Base-by-base conservation (phyloP, 2,888 invertebrate genomes). In the Zhuqinia jingwanae region DNA sequence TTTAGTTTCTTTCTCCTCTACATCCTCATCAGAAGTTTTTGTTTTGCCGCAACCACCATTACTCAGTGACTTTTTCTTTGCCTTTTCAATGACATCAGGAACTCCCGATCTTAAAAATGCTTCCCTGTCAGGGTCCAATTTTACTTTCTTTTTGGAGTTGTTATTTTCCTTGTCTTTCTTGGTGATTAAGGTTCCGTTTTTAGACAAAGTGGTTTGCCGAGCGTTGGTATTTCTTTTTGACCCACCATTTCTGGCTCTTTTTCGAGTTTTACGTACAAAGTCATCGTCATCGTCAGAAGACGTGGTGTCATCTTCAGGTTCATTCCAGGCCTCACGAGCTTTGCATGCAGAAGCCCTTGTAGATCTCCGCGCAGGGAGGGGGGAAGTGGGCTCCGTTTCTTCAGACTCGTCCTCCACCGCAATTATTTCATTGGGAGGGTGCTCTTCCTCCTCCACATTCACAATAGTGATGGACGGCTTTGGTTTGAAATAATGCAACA, bases 91-190 rank as follows among this genome's bases (percentile, higher is more conserved):
- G 6, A 86, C 84, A 30, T 88, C 86, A 0, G 89, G 89, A 0
- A 90, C 78, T 2, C 90, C 90, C 5, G 90, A 90, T 2, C 88
- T 63, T 6, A 90, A 58, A 86, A 90, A 90, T 0, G 87, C 90
- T 17, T 86, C 73, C 20, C 75, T 87, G 11, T 87, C 89, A 30
- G 88, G 81, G 20, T 90, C 88, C 25, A 84, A 65, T 17, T 63
- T 79, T 27, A 47, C 68, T 22, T 76, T 80, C 60, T 87, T 88
- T 13, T 86, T 82, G 0, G 53, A 53, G n/a, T 70, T 85, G 2
- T 78, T 70, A 6, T 79, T 82, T 60, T 84, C 82, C n/a, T 70
- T 56, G 13, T 80, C 85, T 20, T 73, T 63, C 25, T 75, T 47
- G 20, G 30, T 45, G 8, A 79, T 20, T 0, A 79, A 5, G 0